Conservation (phyloP, 2,113 vertebrate genomes). For the Phalacrocorax aristotelis region DNA sequence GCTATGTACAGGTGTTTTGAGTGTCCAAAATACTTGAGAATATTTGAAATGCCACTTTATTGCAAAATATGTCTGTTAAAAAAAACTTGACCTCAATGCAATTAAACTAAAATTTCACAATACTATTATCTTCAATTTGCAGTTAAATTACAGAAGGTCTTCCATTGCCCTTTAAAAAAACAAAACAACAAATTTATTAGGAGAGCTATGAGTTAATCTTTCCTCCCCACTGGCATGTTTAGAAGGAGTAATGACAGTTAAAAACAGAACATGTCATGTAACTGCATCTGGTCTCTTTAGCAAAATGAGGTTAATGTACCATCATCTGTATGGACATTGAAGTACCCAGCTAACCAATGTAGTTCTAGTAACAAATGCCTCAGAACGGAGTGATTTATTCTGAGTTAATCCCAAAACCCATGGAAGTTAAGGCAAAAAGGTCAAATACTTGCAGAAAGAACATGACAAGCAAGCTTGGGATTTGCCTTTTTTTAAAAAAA, state of each 20-base stretch:
- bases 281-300: neutral
- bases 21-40: neutral
- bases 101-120: neutral
- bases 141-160: neutral
- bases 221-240: neutral
- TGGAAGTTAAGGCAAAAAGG: neutral
- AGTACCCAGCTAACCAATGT: neutral
- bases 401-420: neutral
- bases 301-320: neutral
- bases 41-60: neutral
- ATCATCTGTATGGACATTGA: rapidly evolving
- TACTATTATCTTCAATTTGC: neutral
- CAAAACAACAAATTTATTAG: neutral
- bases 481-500: neutral
- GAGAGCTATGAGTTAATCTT: neutral
- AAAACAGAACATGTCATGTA: neutral
- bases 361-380: neutral
- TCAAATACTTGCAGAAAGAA: neutral
- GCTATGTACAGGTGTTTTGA: neutral
- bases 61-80: neutral
- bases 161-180: neutral
- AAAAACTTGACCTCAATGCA: neutral
- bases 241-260: neutral
- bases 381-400: neutral
- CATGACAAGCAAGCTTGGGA: neutral